Conservation (phyloP, 2,888 invertebrate species). For the Augiades crinisus region DNA sequence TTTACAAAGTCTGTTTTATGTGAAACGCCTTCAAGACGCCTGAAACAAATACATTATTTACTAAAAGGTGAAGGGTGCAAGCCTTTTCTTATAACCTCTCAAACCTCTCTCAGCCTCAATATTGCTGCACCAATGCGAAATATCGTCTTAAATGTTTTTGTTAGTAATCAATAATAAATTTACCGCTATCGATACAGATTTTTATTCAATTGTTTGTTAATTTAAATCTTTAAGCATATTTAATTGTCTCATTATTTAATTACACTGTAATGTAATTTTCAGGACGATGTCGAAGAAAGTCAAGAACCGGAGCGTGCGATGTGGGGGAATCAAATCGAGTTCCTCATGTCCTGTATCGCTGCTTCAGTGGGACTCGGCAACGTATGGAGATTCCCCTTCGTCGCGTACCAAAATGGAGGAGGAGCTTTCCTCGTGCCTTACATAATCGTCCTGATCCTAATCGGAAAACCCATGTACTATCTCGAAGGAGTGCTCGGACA, state of each 20-base stretch:
- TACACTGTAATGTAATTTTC: slow-evolving; percentile 27
- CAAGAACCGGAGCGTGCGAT: slow-evolving; percentile 47
- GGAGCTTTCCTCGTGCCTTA: slow-evolving; percentile 89
- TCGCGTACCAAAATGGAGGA: slow-evolving; percentile 87
- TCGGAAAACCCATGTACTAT: slow-evolving; percentile 91
- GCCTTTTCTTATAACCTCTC: too few species aligned
- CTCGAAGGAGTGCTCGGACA: slow-evolving; percentile 92
- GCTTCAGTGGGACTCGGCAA: slow-evolving; percentile 87
- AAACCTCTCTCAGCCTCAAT: too few species aligned
- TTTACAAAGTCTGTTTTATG: slow-evolving; percentile 59
- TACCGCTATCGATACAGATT: too few species aligned
- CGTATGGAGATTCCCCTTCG: slow-evolving; percentile 83
- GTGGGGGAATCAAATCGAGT: slow-evolving; percentile 87
- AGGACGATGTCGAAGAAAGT: slow-evolving; percentile 34
- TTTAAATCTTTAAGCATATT: too few species aligned
- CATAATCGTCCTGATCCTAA: slow-evolving; percentile 84
- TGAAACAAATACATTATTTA: slow-evolving; percentile 39
- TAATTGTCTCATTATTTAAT: too few species aligned
- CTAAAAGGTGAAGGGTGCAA: too few species aligned
- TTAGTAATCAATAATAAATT: too few species aligned
- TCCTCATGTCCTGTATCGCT: slow-evolving; percentile 88
- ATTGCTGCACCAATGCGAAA: too few species aligned
- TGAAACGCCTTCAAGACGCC: slow-evolving; percentile 61
- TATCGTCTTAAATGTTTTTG: too few species aligned
- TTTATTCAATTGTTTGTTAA: too few species aligned